Evolutionary conservation across 2,113 vertebrate species (phyloP).

Genomic region (Leiothrix lutea): DNA sequence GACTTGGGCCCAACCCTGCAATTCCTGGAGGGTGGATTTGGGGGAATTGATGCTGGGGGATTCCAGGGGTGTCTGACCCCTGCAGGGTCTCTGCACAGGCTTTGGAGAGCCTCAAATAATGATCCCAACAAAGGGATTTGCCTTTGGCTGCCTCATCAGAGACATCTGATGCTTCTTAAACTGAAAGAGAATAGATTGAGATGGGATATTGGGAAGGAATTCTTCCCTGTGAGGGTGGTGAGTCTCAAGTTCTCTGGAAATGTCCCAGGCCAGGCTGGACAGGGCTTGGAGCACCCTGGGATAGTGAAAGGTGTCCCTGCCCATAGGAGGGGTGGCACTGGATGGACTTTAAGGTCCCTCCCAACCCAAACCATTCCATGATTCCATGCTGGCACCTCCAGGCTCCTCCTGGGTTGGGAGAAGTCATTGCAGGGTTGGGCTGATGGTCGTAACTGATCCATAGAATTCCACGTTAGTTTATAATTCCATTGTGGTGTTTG

Average conservation of each 20-base stretch:
- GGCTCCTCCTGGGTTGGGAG: background rate
- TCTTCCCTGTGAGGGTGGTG: background rate
- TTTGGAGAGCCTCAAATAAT: background rate
- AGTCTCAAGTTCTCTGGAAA: background rate
- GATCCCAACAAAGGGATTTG: background rate
- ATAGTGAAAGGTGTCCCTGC: background rate
- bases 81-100: background rate
- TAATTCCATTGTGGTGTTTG: conserved; percentile 26
- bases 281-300: background rate
- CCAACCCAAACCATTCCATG: background rate
- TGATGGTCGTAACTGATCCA: background rate
- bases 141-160: background rate
- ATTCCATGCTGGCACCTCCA: background rate
- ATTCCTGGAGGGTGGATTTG: background rate
- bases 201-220: background rate
- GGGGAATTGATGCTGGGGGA: background rate
- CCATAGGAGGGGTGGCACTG: background rate
- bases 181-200: background rate
- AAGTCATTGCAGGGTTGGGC: conserved; percentile 47
- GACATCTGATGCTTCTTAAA: background rate
- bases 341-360: background rate
- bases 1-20: conserved; percentile 43
- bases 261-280: background rate
- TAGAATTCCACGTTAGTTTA: background rate
- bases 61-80: background rate